These are phyloP conservation scores for Callithrix jacchus DNA, from an alignment of 2,113 vertebrate species.

Conservation along the genomic window DNA sequence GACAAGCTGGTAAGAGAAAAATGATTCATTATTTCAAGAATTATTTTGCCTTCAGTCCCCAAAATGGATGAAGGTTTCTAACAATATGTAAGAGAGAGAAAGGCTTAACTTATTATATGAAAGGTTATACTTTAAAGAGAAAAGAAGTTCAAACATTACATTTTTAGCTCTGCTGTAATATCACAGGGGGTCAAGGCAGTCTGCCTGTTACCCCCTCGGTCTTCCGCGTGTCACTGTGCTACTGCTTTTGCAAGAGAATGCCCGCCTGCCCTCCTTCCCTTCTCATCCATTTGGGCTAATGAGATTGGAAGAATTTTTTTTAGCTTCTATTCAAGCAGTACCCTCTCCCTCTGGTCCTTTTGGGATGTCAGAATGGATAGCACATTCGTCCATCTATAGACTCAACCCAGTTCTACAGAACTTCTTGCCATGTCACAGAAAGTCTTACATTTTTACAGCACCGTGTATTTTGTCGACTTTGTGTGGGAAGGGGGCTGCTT, in stretches of 20 bases:
- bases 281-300: slow-evolving; percentile 67
- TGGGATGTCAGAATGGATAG: not conserved
- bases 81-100: slow-evolving; percentile 74
- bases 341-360: not conserved
- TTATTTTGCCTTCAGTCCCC: slow-evolving; percentile 79
- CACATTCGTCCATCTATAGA: not conserved
- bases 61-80: slow-evolving; percentile 82
- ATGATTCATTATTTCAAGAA: slow-evolving; percentile 84
- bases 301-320: slow-evolving; percentile 47
- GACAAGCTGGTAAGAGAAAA: slow-evolving; percentile 79
- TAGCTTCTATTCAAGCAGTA: not conserved
- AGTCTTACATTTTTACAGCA: not conserved
- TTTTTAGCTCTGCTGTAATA: slow-evolving; percentile 81
- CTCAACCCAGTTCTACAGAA: fast-evolving
- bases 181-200: slow-evolving; percentile 72
- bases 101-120: slow-evolving; percentile 79
- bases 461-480: not conserved
- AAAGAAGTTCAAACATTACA: slow-evolving; percentile 80
- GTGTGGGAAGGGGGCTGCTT: not conserved
- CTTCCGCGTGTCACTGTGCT: slow-evolving; percentile 64
- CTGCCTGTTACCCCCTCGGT: slow-evolving; percentile 67
- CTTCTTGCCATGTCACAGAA: not conserved
- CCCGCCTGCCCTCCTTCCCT: slow-evolving; percentile 42
- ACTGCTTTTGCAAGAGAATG: slow-evolving; percentile 49
- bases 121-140: slow-evolving; percentile 80